A percentile compares a stretch with the other conserved stretches of the same genome.
Evolutionary conservation across 2,888 invertebrate species (phyloP).

Genomic region (Hirtodrosophila trivittata): DNA sequence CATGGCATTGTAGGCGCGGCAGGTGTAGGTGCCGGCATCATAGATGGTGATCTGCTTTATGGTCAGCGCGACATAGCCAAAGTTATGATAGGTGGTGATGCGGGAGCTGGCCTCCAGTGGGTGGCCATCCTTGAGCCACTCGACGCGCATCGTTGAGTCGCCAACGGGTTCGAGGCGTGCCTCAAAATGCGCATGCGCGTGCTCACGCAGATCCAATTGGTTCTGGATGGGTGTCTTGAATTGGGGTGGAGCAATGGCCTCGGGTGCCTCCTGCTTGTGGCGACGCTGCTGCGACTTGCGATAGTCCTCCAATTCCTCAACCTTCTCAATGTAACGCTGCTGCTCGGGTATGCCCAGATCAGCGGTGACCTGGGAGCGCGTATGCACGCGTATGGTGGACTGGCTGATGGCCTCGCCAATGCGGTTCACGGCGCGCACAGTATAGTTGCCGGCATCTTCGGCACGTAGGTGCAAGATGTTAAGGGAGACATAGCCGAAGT

Average conservation of each 20-base stretch:
- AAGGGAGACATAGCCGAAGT: slow-evolving; percentile 99
- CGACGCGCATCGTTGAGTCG: slow-evolving; percentile 94
- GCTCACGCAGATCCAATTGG: slow-evolving; percentile 93
- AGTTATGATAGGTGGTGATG: slow-evolving; percentile 96
- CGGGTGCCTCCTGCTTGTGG: slow-evolving; percentile 91
- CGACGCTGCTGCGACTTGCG: slow-evolving; percentile 90
- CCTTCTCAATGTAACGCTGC: slow-evolving; percentile 95
- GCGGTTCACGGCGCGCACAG: slow-evolving; percentile 95
- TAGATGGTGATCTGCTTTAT: slow-evolving; percentile 95
- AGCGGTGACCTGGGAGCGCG: slow-evolving; percentile 92
- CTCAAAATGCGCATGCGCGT: slow-evolving; percentile 97
- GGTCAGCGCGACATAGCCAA: slow-evolving; percentile 96
- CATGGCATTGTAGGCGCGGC: slow-evolving; percentile 93
- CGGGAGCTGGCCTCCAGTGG: slow-evolving; percentile 96
- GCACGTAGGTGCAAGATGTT: slow-evolving; percentile 99
- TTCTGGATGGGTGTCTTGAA: slow-evolving; percentile 95
- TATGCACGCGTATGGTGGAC: slow-evolving; percentile 90
- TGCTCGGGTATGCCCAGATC: slow-evolving; percentile 96
- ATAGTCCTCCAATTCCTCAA: slow-evolving; percentile 95
- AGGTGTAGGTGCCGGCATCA: slow-evolving; percentile 95
- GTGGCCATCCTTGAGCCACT: slow-evolving; percentile 96
- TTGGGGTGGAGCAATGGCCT: slow-evolving; percentile 91
- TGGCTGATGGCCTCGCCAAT: slow-evolving; percentile 95
- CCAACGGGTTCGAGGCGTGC: slow-evolving; percentile 96
- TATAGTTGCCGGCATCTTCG: slow-evolving; percentile 98